phyloP scores from a whole-genome alignment of 2,797 vertebrate genomes.

The Molossus molossus region DNA sequence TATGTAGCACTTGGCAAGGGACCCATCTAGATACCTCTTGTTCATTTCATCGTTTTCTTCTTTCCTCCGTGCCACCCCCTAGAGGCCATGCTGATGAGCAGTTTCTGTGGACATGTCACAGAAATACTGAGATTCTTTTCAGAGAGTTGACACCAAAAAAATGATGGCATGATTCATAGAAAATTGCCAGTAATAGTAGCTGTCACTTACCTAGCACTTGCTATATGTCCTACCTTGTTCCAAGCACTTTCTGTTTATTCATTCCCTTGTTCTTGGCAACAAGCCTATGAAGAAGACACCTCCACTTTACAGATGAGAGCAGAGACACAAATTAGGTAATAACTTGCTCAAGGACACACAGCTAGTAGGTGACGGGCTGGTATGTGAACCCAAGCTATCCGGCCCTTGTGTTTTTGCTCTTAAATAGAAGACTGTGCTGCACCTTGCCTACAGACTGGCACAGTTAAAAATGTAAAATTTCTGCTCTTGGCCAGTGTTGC shows the following conservation, averaged over 20 bases:
- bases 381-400: neutral
- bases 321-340: neutral
- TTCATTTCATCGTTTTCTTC: neutral
- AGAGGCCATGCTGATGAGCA: neutral
- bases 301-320: neutral
- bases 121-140: conserved; percentile 50
- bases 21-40: neutral
- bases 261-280: neutral
- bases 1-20: neutral
- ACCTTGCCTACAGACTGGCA: conserved; percentile 28
- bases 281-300: neutral
- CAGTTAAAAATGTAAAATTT: neutral
- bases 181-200: neutral
- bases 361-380: neutral
- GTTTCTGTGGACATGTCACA: conserved; percentile 3
- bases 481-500: neutral
- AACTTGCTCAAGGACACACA: neutral
- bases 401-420: neutral
- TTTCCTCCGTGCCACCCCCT: neutral
- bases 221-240: neutral
- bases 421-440: neutral
- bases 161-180: neutral
- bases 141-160: neutral
- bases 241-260: neutral
- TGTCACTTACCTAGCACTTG: neutral